Base-by-base conservation (phyloP, 2,113 vertebrate species). In the Marmota monax region DNA sequence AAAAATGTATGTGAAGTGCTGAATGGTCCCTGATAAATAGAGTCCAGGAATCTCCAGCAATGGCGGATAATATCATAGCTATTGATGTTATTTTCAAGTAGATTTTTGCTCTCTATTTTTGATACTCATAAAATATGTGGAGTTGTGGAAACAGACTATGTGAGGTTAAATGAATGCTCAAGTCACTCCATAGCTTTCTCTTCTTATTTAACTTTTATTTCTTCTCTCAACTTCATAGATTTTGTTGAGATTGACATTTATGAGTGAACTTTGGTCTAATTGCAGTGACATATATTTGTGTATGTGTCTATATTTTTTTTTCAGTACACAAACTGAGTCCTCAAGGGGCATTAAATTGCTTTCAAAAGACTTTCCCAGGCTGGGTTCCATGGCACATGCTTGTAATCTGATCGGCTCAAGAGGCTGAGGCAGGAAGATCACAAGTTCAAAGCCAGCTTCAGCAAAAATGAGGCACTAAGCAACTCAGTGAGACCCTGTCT, bases 161-260 rank as follows among this genome's bases (percentile, higher is more conserved):
- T 51, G 37, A 56, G 8, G 7, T 51, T 39, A 69, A n/a, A 77
- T 89, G 42, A 67, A 69, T 32, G 7, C 16, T 5, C 37, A 74
- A 29, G 12, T 79, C 67, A 7, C 56, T 61, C 1, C 22, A 2
- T 20, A 20, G 5, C 32, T 56, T 77, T 88, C n/a, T 70, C 34
- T 74, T 61, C 45, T 69, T 61, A 45, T 69, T 27, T 48, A 13
- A 39, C 51, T 90, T 92, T 72, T 39, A n/a, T 72, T 14, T 32
- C 82, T 73, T 48, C 53, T 84, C 29, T 84, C 22, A 45, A 45
- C 32, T 83, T 72, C 11, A n/a, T 42, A 17, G 53, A 80, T 45
- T 90, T 84, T 73, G 32, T 94, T 94, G 37, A 72, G 63, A 56
- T 69, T 70, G 70, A 95, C 22, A 70, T 39, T 88, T 88, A 51